A percentile compares a stretch with the other conserved stretches of the same genome.
Conservation (phyloP, 2,888 invertebrate genomes). For the Zonitis immaculata region DNA sequence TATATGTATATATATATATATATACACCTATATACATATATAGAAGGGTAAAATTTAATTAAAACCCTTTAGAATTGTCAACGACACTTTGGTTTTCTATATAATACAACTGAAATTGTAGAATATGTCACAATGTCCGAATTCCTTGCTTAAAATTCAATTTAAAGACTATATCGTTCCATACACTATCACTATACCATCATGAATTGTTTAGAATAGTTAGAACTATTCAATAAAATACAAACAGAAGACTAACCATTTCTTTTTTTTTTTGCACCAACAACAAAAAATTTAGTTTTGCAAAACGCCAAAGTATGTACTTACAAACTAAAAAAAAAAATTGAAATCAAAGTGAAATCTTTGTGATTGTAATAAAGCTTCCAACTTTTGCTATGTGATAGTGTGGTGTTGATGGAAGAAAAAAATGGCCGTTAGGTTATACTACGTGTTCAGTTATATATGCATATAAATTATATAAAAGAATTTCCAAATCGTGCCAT, state of each 20-base stretch:
- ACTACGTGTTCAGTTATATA: neutral
- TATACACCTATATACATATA: no score
- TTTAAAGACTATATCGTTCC: neutral
- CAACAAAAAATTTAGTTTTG: no score
- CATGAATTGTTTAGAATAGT: conserved; percentile 1
- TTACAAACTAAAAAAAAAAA: no score
- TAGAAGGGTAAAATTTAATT: neutral
- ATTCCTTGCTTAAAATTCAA: neutral
- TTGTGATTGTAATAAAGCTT: no score
- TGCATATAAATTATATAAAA: neutral
- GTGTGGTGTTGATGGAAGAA: neutral
- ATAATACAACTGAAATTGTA: neutral
- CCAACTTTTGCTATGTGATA: neutral
- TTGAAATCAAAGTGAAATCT: no score
- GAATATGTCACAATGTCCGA: neutral
- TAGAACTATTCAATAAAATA: neutral
- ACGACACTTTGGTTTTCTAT: no score
- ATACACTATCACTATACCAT: neutral
- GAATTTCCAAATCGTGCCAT: neutral
- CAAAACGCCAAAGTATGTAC: neutral
- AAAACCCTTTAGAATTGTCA: neutral
- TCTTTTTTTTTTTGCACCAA: no score
- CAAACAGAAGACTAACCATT: neutral
- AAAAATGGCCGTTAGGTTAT: no score
- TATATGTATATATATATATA: no score